Evolutionary conservation across 1,140 invertebrate species (phyloP).

Genomic region (Bombyx mandarina): DNA sequence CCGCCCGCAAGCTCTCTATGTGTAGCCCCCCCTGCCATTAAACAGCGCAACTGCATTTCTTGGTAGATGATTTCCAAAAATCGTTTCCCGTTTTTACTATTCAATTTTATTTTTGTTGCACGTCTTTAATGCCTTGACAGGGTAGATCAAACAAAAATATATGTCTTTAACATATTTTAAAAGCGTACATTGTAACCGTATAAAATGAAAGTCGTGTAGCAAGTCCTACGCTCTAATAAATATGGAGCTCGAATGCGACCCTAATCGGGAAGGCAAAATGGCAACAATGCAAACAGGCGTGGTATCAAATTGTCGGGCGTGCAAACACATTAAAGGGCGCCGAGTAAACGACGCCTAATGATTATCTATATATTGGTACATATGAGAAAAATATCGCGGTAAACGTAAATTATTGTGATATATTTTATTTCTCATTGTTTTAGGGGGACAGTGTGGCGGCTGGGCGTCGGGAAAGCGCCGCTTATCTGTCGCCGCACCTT

Average conservation of each 20-base stretch:
- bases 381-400: slow-evolving; percentile 29
- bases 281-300: slow-evolving; percentile 63
- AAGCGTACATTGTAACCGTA: slow-evolving; percentile 40
- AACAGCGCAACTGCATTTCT: slow-evolving; percentile 20
- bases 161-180: slow-evolving; percentile 15
- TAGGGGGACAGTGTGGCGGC: slow-evolving; percentile 42
- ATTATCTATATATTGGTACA: slow-evolving; percentile 55
- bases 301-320: slow-evolving; percentile 62
- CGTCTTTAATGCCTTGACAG: no score
- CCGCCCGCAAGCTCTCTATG: slow-evolving; percentile 36
- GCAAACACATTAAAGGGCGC: slow-evolving; percentile 63
- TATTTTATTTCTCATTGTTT: slow-evolving; percentile 62
- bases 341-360: slow-evolving; percentile 53
- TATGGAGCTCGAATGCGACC: slow-evolving; percentile 60
- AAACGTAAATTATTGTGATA: slow-evolving; percentile 56
- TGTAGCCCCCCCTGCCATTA: slow-evolving; percentile 26
- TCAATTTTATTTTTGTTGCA: no score
- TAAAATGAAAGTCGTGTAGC: slow-evolving; percentile 65
- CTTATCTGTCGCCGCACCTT: slow-evolving; percentile 66
- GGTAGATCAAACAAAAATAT: no score
- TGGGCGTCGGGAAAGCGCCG: slow-evolving; percentile 54
- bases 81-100: slow-evolving; percentile 15
- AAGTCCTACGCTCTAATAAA: slow-evolving; percentile 64
- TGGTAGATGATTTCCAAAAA: slow-evolving; percentile 6
- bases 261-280: slow-evolving; percentile 64